Conservation (phyloP, 2,888 invertebrate genomes). For the Clepsis dumicolana region DNA sequence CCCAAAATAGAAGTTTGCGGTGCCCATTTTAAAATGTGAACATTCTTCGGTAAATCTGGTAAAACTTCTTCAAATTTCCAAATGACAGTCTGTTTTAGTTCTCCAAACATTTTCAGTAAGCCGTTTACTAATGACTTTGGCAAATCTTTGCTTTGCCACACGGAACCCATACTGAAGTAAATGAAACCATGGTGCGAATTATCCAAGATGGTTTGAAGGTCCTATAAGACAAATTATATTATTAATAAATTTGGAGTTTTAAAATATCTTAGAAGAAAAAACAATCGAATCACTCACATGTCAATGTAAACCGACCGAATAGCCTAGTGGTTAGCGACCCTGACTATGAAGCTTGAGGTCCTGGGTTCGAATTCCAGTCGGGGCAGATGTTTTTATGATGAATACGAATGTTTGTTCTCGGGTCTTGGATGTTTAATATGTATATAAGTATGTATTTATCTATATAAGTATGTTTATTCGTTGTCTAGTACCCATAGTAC, state of each 20-base stretch:
- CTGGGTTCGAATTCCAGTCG: no score
- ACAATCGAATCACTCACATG: no score
- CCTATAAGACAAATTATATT: constrained; percentile 49
- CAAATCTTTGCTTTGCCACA: constrained; percentile 59
- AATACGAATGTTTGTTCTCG: no score
- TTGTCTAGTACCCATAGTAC: no score
- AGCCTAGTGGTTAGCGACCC: no score
- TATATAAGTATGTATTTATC: no score
- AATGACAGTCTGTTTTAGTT: constrained; percentile 60
- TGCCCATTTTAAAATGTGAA: constrained; percentile 58
- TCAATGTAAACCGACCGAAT: no score
- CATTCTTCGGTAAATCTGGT: constrained; percentile 54
- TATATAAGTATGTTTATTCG: no score
- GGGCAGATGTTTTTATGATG: no score
- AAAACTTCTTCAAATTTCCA: constrained; percentile 61
- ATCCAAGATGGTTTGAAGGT: constrained; percentile 67
- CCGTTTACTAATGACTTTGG: constrained; percentile 54
- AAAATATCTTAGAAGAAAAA: not conserved
- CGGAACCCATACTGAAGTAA: constrained; percentile 75
- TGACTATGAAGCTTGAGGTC: no score
- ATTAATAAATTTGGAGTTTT: no score
- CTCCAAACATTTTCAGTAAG: constrained; percentile 59
- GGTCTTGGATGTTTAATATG: no score
- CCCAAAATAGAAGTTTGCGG: constrained; percentile 57
- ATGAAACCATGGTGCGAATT: constrained; percentile 67